Percentiles rank a stretch among this genome's conserved stretches.
Evolutionary conservation across 1,140 invertebrate genomes (phyloP).

Genomic region (Pteromalus puparum): DNA sequence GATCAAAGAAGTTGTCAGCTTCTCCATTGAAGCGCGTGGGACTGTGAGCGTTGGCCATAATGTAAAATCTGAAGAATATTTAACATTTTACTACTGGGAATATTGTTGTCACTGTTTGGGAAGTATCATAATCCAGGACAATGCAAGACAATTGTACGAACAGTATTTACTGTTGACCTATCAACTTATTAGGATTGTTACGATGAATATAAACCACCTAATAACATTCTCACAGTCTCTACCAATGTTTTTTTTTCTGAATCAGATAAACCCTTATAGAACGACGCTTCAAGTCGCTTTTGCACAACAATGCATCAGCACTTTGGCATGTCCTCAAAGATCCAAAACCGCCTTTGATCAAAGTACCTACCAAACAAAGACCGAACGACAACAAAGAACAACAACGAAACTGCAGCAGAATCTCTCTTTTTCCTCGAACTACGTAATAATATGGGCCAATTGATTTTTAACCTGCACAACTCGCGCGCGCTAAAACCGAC

Average conservation of each 20-base stretch:
- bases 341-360: no score
- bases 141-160: no score
- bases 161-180: neutral
- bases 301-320: no score
- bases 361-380: neutral
- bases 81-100: neutral
- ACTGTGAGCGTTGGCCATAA: conserved; percentile 70
- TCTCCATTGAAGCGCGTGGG: conserved; percentile 79
- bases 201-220: neutral
- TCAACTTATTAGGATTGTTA: neutral
- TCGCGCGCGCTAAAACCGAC: neutral
- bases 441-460: neutral
- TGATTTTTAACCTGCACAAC: conserved; percentile 9
- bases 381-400: neutral
- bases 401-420: neutral
- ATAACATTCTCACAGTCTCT: no score
- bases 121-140: no score
- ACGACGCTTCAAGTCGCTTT: no score
- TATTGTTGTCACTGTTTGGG: neutral
- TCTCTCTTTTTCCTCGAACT: neutral
- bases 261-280: no score
- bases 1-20: conserved; percentile 81
- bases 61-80: conserved; percentile 64
- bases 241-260: no score
- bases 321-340: no score